Percentiles rank a stretch among this genome's conserved stretches.
These are phyloP conservation scores for Dorcus parallelipipedus DNA, from an alignment of 2,888 invertebrate species.

Conservation along the genomic window DNA sequence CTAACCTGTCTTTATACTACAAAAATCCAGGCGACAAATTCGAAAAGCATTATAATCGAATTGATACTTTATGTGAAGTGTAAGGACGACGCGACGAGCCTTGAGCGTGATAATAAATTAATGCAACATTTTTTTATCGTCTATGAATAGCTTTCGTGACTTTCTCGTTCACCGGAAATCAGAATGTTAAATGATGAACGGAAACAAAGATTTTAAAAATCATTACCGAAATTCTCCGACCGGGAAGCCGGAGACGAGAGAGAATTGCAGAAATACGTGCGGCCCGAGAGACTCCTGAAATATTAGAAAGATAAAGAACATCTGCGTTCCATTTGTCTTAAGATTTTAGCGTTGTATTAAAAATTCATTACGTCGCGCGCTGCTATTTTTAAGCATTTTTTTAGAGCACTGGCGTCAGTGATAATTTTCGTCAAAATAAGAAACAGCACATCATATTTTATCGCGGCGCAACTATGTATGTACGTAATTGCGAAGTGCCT, in stretches of 20 bases:
- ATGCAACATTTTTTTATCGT: too few relatives aligned
- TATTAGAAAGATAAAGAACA: slow-evolving; percentile 9
- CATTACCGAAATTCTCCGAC: slow-evolving; percentile 26
- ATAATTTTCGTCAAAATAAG: background rate
- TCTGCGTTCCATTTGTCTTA: slow-evolving; percentile 20
- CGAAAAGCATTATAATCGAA: too few relatives aligned
- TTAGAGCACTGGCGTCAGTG: background rate
- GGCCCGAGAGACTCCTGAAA: slow-evolving; percentile 5
- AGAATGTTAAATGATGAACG: slow-evolving; percentile 30
- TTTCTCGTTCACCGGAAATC: background rate
- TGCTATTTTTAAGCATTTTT: too few relatives aligned
- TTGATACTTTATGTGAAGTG: too few relatives aligned
- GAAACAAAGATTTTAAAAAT: slow-evolving; percentile 36
- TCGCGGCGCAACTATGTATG: too few relatives aligned
- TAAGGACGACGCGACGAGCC: too few relatives aligned
- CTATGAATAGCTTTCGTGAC: background rate
- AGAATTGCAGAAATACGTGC: slow-evolving; percentile 19
- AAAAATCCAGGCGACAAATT: too few relatives aligned
- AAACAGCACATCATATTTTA: too few relatives aligned
- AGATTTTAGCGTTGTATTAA: background rate
- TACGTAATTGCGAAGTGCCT: too few relatives aligned
- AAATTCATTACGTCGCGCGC: too few relatives aligned
- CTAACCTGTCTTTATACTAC: too few relatives aligned
- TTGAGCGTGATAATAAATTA: too few relatives aligned
- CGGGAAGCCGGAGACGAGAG: slow-evolving; percentile 21